Evolutionary conservation across 2,113 vertebrate genomes (phyloP), one percentile per base, ranked within the genome.

Genomic region (Craseonycteris thonglongyai): DNA sequence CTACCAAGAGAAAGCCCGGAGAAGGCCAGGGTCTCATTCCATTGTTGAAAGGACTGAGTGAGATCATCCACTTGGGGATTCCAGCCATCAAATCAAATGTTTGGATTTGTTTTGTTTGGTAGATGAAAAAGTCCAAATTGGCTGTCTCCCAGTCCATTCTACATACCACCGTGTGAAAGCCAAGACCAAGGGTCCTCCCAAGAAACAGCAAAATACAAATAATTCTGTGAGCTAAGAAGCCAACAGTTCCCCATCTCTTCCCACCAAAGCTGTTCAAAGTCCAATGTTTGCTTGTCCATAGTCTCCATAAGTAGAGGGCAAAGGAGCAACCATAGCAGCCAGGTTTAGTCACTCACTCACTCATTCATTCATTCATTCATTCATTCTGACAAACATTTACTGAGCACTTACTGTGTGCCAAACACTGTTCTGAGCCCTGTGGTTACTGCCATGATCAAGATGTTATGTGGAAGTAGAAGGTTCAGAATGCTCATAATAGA

Each of bases 61-160:
- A 91, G 95, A 74, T 74, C 66, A 81, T 85, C 87, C 82, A n/a
- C 90, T 84, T 58, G 45, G 79, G 51, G 87, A 91, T 87, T 90
- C 91, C 61, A 86, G 74, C 45, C 54, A 84, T 93, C 88, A 90
- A 72, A 75, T 84, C 30, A 58, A 88, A 84, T 66, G 86, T 75
- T 87, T 45, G 59, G 47, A 56, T 87, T 93, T 92, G 42, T 63
- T 88, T 95, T 65, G 65, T 72, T 90, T 94, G 75, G 84, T 92
- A 63, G 38, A 95, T 68, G 79, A 74, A 90, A 94, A 90, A 85
- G 63, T 56, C 82, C 81, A 88, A 47, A 51, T 38, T 95, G 88
- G 65, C 75, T 49, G 45, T 92, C 76, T 72, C 45, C 82, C 68
- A 74, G 40, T 38, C 49, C 54, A 84, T 90, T 93, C 65, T 79